Base-by-base conservation (phyloP, 2,888 invertebrate genomes). In the Patella caerulea region DNA sequence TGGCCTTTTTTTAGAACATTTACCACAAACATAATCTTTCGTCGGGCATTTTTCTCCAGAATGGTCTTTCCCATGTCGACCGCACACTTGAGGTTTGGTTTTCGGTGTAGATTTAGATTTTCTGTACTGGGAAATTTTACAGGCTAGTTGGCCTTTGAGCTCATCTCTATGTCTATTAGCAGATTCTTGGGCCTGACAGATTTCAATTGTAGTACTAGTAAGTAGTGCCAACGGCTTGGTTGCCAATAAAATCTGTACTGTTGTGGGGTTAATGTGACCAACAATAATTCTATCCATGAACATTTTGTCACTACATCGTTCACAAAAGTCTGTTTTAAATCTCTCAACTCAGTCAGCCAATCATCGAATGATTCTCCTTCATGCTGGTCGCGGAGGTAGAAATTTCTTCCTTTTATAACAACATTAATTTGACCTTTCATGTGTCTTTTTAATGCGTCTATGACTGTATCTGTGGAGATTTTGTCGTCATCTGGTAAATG, bases 291-390 rank as follows among this genome's bases (percentile, higher is more conserved):
- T n/a, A n/a, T 65, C 65, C 11, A n/a, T 11, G 9, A 65, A 19
- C 65, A 65, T 65, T 11, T 12, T 19, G 5, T 65, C 19, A 19
- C 11, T 9, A 65, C 65, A 65, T 11, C 5, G n/a, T n/a, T 65
- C 65, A n/a, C 24, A 65, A 14, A 65, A 65, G 65, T 56, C 17
- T 56, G 14, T 5, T 15, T 56, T 17, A 56, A 17, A 15, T 56
- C 56, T 56, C 17, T 56, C 15, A 56, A 17, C 9, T 19, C 65
- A 12, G 65, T 65, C 24, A n/a, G 4, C 65, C 65, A 65, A 19
- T 65, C 65, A n/a, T 65, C 65, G 24, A 65, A 65, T 9, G n/a
- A 65, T 65, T 65, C 65, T 9, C 65, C 65, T n/a, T 65, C 65
- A 2, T 1, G n/a, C 24, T 65, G 65, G 14, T n/a, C n/a, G n/a